Conservation (phyloP, 2,797 vertebrate genomes). For the Pangasius macronema region DNA sequence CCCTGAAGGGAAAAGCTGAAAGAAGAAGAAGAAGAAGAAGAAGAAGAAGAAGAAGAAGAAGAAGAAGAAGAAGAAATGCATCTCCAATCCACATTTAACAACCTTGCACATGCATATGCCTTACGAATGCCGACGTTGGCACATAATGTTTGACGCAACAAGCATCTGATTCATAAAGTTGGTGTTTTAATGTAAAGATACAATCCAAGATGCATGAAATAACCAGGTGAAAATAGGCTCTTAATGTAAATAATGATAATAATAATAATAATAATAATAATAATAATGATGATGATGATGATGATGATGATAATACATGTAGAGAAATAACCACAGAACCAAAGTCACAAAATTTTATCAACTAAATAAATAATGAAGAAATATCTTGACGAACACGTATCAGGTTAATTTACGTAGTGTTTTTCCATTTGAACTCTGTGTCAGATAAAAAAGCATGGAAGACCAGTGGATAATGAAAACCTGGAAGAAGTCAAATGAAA, state of each 20-base stretch:
- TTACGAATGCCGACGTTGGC: not conserved
- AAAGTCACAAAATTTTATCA: too few species aligned
- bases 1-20: too few species aligned
- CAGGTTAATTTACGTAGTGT: too few species aligned
- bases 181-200: not conserved
- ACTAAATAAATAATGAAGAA: too few species aligned
- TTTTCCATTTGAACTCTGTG: not conserved
- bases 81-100: not conserved
- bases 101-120: not conserved
- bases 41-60: too few species aligned
- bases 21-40: too few species aligned
- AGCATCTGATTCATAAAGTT: not conserved
- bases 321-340: not conserved
- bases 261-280: not conserved
- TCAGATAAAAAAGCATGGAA: not conserved
- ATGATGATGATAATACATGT: not conserved
- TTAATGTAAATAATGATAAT: not conserved
- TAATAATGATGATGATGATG: not conserved
- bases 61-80: too few species aligned
- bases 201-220: not conserved
- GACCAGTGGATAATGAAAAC: constrained; percentile 4
- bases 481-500: not conserved
- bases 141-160: not conserved
- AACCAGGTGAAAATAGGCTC: not conserved
- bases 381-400: too few species aligned